These are phyloP conservation scores for Riparia riparia DNA, from an alignment of 2,113 vertebrate species.

Conservation along the genomic window DNA sequence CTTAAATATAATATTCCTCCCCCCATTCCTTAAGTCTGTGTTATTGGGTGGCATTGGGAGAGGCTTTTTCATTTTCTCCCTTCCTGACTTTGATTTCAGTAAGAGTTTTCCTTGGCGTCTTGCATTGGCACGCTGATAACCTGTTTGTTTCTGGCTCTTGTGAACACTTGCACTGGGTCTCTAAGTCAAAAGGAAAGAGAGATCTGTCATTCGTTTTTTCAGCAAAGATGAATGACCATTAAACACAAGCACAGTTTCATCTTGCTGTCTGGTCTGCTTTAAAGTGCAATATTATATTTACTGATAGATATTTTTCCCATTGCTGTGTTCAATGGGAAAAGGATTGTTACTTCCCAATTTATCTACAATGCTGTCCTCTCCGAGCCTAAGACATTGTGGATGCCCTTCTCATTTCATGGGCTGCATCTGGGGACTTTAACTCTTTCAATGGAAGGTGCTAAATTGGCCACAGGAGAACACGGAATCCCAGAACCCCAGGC, in stretches of 20 bases:
- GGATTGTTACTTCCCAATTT: neutral
- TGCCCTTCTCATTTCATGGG: neutral
- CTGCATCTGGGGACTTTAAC: neutral
- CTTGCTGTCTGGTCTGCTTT: neutral
- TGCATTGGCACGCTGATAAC: neutral
- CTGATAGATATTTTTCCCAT: neutral
- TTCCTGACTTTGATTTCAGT: neutral
- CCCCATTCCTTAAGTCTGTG: neutral
- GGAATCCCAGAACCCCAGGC: rapidly evolving
- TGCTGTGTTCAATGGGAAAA: neutral
- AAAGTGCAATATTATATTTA: neutral
- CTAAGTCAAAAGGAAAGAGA: neutral
- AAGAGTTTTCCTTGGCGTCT: neutral
- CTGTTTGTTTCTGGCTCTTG: neutral
- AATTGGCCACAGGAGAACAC: neutral
- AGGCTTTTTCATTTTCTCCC: neutral
- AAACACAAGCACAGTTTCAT: neutral
- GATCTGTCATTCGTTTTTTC: neutral
- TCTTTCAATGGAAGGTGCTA: neutral
- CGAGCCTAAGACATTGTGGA: neutral
- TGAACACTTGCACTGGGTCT: neutral
- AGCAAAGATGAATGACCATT: neutral
- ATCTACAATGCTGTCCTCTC: neutral
- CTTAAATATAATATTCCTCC: neutral
- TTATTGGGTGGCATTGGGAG: neutral